Base-by-base conservation (phyloP, 1,140 invertebrate species). In the Brachionus plicatilis region DNA sequence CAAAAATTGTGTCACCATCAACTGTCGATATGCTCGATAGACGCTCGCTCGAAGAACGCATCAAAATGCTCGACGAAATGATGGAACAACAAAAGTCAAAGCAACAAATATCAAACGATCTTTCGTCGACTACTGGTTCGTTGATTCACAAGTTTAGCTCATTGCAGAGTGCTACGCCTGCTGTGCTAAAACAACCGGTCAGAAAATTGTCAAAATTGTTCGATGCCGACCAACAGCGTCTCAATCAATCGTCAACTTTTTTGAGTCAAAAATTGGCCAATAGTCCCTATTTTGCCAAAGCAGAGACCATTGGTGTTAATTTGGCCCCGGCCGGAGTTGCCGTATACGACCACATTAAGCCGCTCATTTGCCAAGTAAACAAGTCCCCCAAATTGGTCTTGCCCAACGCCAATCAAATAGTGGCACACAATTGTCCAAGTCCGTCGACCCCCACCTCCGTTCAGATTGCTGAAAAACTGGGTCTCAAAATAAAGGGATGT, bases 61-160 rank as follows among this genome's bases (percentile, higher is more conserved):
- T 82, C 12, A 82, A 82, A 68, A 43, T 82, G 33, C 43, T 82
- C 1, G 79, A 82, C 43, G 50, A 82, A 68, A 82, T 82, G 79
- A 60, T 82, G 29, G 79, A 82, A 60, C 53, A 82, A 37, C 79
- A 82, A 47, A 65, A 60, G 41, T 12, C 20, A 41, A 68, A 68
- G 20, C 33, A 29, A 3, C 78, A 82, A 82, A 45, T 72, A n/a
- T 68, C 66, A 68, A 33, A 33, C 66, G 66, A 68, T 33, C 33
- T 68, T 9, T 33, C 33, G 12, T 33, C 78, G 2, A 75, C 33
- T 14, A 75, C 41, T 2, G 45, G 41, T 43, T 75, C 33, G 17
- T 45, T 75, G 14, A 50, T 9, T 24, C 53, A 50, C 27, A 50
- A 76, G 50, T 76, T 76, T 33, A 50, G 43, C 9, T 76, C 45